Conservation (phyloP, 2,888 invertebrate species). For the Acrocyrtus sp. region DNA sequence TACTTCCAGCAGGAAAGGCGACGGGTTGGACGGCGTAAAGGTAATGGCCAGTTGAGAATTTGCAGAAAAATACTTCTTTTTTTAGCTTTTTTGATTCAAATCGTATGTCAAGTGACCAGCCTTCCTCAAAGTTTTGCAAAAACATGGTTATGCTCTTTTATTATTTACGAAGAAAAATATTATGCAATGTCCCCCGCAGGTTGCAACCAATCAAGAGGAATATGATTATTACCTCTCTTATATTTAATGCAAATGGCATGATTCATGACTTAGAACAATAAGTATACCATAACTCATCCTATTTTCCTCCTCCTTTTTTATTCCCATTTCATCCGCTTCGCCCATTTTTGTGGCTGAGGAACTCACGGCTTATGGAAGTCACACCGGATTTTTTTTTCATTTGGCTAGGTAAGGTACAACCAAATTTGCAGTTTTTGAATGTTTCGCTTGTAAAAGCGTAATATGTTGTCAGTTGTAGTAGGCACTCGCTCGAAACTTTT, state of each 20-base stretch:
- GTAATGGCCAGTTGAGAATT: no score
- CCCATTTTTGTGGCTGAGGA: no score
- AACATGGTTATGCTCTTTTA: no score
- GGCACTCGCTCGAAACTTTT: no score
- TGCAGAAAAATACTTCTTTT: no score
- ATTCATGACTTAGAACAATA: background rate
- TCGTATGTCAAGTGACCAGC: no score
- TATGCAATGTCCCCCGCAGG: slow-evolving; percentile 51
- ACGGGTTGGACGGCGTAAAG: no score
- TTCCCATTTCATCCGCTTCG: background rate
- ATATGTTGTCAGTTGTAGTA: background rate
- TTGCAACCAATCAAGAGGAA: slow-evolving; percentile 40
- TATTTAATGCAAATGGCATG: background rate
- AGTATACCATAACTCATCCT: background rate
- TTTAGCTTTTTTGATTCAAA: no score
- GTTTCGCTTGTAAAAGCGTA: background rate
- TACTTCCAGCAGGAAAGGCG: no score
- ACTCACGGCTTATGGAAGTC: background rate
- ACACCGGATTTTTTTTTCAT: background rate
- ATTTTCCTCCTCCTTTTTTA: background rate
- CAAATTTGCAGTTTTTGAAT: background rate
- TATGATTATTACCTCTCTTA: slow-evolving; percentile 27
- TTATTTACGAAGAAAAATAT: slow-evolving; percentile 4
- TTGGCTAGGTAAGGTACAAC: no score
- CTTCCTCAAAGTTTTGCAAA: no score